Percentiles rank a stretch among this genome's conserved stretches.
Conservation (phyloP, 2,113 vertebrate genomes). For the Cariama cristata region DNA sequence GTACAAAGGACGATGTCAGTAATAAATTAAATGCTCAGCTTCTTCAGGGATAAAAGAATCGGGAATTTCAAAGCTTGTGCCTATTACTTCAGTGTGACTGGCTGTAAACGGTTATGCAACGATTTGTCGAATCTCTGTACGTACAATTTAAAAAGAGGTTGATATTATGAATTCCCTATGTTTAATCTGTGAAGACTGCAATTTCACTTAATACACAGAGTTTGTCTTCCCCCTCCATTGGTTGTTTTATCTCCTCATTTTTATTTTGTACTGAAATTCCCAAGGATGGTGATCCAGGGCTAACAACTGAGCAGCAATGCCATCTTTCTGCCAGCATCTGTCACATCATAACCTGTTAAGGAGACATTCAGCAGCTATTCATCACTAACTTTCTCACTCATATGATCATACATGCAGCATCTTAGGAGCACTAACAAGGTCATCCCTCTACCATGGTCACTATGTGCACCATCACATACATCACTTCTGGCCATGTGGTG, state of each 20-base stretch:
- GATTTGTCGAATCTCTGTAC: neutral
- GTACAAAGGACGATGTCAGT: neutral
- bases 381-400: neutral
- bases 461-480: neutral
- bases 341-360: neutral
- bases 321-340: slow-evolving; percentile 24
- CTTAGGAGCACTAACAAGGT: neutral
- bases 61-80: neutral
- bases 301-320: slow-evolving; percentile 20
- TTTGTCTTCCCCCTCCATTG: neutral
- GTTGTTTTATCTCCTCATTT: neutral
- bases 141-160: neutral
- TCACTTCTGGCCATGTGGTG: neutral
- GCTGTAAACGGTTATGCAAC: neutral
- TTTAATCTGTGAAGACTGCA: neutral
- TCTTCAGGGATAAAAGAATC: neutral
- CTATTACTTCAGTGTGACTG: neutral
- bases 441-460: neutral
- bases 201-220: neutral
- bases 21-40: neutral
- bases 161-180: neutral
- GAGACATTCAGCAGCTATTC: neutral
- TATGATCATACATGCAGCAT: neutral
- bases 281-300: neutral
- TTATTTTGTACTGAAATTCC: neutral